These are phyloP conservation scores for Phylloscopus trochiloides DNA, from an alignment of 2,113 vertebrate genomes.

Conservation along the genomic window DNA sequence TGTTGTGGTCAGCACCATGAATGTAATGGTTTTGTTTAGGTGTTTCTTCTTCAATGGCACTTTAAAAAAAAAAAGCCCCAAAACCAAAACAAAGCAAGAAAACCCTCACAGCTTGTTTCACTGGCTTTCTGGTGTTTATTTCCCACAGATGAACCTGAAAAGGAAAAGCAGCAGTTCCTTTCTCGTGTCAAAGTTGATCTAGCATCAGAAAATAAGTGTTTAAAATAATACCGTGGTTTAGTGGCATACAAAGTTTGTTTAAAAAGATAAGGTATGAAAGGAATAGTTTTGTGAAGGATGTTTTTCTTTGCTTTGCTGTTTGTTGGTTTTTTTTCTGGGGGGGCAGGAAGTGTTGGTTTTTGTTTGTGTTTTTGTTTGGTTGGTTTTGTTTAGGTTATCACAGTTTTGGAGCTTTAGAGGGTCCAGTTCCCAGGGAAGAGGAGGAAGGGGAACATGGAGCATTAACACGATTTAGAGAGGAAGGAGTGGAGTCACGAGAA, in stretches of 20 bases:
- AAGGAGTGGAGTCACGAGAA: neutral
- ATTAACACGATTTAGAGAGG: neutral
- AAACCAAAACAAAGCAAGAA: neutral
- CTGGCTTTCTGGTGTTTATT: neutral
- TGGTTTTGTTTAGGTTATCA: neutral
- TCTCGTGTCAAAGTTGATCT: neutral
- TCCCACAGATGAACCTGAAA: neutral
- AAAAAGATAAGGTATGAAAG: neutral
- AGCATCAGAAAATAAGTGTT: neutral
- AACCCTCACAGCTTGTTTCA: neutral
- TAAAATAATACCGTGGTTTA: neutral
- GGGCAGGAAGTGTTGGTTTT: neutral
- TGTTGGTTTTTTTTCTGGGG: rapidly evolving
- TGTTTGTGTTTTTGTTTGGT: neutral
- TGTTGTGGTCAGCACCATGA: neutral
- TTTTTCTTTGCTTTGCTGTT: neutral
- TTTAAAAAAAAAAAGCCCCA: neutral
- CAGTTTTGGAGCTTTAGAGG: neutral
- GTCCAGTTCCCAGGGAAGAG: neutral
- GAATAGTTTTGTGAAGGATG: neutral
- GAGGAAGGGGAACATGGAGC: neutral
- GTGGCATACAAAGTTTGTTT: neutral
- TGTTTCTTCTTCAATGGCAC: neutral
- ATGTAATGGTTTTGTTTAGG: neutral
- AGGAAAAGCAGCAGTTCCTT: neutral